Evolutionary conservation across 2,113 vertebrate species (phyloP), one percentile per base, ranked within the genome.

Genomic region (Podarcis raffonei): DNA sequence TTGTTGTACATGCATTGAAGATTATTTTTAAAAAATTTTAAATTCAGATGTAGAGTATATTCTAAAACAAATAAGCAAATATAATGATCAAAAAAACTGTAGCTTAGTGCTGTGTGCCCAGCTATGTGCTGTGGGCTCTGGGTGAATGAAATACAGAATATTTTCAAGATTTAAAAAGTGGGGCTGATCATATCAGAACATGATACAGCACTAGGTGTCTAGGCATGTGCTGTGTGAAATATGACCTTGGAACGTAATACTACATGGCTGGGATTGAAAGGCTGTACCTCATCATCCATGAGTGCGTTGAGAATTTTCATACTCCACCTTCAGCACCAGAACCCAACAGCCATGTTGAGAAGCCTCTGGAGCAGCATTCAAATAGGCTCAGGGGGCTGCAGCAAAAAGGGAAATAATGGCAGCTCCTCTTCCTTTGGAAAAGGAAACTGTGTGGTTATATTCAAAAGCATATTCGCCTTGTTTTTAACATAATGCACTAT

Each of bases 21-120:
- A 53, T 53, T 53, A 53, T 53, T 53, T n/a, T n/a, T n/a, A n/a
- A n/a, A n/a, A n/a, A n/a, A n/a, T n/a, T n/a, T n/a, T n/a, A n/a
- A n/a, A n/a, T n/a, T 95, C 96, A 94, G 94, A 96, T 96, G 96
- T 97, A 97, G 97, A 96, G 85, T 96, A 96, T 97, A 97, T 97
- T 97, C 95, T 97, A 96, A 97, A 97, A 97, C 96, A 96, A 97
- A 96, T 94, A 89, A 39, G 92, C 89, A 91, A 94, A 96, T 96
- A 95, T 96, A 96, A 95, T 97, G 93, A 96, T 90, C 91, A 87
- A 95, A 94, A 94, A 87, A 79, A 89, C 92, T 37, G 76, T 88
- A 92, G 11, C 48, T 53, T 53, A 53, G 48, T 53, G 9, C 48
- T 53, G 9, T 53, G 48, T 53, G 48, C 0, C 11, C 11, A 53